Base-by-base conservation (phyloP, 2,113 vertebrate genomes). In the Cromileptes altivelis region DNA sequence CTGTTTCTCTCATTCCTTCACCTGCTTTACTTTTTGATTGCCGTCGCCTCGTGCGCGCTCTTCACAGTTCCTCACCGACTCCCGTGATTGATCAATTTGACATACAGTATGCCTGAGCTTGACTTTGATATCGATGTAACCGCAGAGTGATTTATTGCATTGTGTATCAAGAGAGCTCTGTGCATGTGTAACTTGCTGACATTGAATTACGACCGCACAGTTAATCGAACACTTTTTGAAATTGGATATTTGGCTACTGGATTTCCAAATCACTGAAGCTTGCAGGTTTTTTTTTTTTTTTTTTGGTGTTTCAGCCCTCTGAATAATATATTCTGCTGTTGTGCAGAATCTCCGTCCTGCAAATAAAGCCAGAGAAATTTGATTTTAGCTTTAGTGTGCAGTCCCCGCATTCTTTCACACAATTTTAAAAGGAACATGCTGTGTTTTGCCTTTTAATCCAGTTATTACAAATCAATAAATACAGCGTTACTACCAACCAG, bases 201-300 rank as follows among this genome's bases (percentile, higher is more conserved):
- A 18, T 74, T 89, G 84, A 89, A 87, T 89, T 91, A 87, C 10
- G 65, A 58, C 75, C 11, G 37, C 78, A 58, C 65, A 72, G 82
- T 85, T 89, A 85, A 90, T 91, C 70, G 30, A 91, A 90, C 85
- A 82, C 78, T 81, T 87, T 84, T 88, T 87, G 80, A 89, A 87
- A 85, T 78, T 78, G 83, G 75, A 87, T 85, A 81, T 89, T 84
- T 88, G 84, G 84, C 58, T 17, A 60, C 68, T 82, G 80, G 79
- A 88, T 91, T 89, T 78, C 57, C 58, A 85, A 81, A 87, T 84
- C 75, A 58, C 80, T 88, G 45, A 70, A 76, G 82, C 53, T 62
- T 89, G 86, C 90, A 88, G 71, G 58, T 81, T 89, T 72, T 80
- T 55, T 53, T 25, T 81, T 89, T 72, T 80, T 55, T 53, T 25